These are phyloP conservation scores for Chloebia gouldiae DNA, from an alignment of 2,113 vertebrate genomes.

Conservation along the genomic window DNA sequence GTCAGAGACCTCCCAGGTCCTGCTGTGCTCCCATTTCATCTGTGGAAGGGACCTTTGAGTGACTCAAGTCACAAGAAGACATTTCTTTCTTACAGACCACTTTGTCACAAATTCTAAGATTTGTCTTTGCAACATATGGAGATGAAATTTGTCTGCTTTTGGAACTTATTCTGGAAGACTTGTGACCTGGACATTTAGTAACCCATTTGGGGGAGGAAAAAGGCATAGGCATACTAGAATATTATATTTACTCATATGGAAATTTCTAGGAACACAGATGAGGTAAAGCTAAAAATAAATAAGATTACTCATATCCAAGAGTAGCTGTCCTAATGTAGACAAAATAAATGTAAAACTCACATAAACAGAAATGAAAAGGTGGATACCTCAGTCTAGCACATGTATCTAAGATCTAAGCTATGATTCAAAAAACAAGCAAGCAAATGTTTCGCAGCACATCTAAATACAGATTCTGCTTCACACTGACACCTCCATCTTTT, in stretches of 20 bases:
- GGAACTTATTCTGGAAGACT: not conserved
- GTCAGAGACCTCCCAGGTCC: not conserved
- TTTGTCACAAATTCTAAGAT: not conserved
- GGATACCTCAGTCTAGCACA: not conserved
- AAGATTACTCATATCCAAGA: not conserved
- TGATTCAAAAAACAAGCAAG: not conserved
- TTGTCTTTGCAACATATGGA: not conserved
- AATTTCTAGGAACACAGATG: not conserved
- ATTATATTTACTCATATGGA: not conserved
- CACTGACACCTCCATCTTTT: not conserved
- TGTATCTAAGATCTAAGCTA: not conserved
- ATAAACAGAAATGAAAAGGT: not conserved
- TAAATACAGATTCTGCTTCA: not conserved
- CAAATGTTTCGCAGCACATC: not conserved
- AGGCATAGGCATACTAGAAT: not conserved
- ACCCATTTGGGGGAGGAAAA: rapidly evolving
- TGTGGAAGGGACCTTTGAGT: not conserved
- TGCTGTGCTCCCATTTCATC: not conserved
- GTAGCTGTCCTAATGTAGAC: not conserved
- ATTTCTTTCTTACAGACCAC: not conserved
- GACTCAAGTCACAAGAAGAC: not conserved
- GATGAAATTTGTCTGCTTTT: not conserved
- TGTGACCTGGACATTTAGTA: not conserved
- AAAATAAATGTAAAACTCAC: not conserved
- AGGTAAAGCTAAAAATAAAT: not conserved